phyloP scores from a whole-genome alignment of 2,113 vertebrate genomes.

The Astur gentilis region DNA sequence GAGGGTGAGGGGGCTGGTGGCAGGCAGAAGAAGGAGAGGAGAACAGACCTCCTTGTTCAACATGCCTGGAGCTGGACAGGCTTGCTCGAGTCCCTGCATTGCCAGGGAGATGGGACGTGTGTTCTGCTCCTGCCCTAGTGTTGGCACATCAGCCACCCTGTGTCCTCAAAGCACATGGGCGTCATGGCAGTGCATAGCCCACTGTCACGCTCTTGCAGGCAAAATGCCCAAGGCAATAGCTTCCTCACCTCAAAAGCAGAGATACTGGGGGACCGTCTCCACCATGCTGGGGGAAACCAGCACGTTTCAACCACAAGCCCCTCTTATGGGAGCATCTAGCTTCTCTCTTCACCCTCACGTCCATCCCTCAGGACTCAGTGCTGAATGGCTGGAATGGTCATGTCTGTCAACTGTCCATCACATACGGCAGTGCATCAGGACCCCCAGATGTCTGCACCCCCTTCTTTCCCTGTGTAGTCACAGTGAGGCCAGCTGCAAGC shows the following conservation, averaged over 20 bases:
- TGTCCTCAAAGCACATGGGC: accelerated
- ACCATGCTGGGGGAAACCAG: not conserved
- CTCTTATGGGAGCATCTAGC: accelerated
- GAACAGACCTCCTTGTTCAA: not conserved
- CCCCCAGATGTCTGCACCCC: not conserved
- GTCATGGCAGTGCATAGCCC: not conserved
- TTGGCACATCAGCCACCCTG: not conserved
- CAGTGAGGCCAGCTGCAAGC: not conserved
- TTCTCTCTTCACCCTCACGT: not conserved
- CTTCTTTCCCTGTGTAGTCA: accelerated
- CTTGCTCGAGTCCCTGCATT: accelerated
- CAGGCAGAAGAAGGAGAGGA: not conserved
- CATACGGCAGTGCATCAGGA: not conserved
- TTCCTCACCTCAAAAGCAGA: not conserved
- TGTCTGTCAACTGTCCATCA: not conserved
- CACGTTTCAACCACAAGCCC: accelerated
- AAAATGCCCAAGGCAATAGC: not conserved
- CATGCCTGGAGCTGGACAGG: not conserved
- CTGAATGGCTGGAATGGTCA: not conserved
- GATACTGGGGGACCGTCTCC: not conserved
- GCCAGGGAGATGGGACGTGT: not conserved
- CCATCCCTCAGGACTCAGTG: not conserved
- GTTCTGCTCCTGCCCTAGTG: not conserved
- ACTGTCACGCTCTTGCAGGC: accelerated
- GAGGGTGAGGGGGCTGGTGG: not conserved